Evolutionary conservation across 2,797 vertebrate genomes (phyloP), one percentile per base, ranked within the genome.

Genomic region (Melanotaenia nigrans): DNA sequence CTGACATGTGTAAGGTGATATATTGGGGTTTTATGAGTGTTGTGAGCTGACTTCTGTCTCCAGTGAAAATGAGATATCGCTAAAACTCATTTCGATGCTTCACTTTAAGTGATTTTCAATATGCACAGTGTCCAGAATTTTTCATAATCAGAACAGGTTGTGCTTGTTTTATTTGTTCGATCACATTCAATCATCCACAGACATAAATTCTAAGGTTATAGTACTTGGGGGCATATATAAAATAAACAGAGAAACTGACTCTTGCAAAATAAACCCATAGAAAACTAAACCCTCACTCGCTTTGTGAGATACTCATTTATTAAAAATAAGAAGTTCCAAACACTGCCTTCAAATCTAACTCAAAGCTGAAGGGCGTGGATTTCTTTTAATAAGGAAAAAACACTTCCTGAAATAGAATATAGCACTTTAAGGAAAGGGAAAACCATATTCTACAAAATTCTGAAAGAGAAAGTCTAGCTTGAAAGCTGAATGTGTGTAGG

Each of bases 51-150:
- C 86, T 90, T 90, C 79, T 92, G 85, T 85, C 87, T 90, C 88
- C 87, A 75, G 87, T 86, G 88, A 90, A 93, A 93, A 93, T 89
- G 89, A 91, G 87, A 92, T 89, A 91, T 92, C 86, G 78, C 82
- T 90, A 80, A 89, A 93, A 90, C 78, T 85, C 78, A 87, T 86
- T 89, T 86, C 90, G 87, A 87, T 82, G 85, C 72, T 64, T 77
- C 85, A 87, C 84, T 92, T 89, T 89, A 93, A 90, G 87, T 92
- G 86, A 93, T 93, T 93, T 93, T 87, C 92, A 93, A 94, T 89
- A 84, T 82, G 84, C 79, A 87, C 77, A 74, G 64, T 86, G 83
- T 82, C 79, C 79, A 40, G 74, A 68, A 85, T 87, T 90, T 81
- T 76, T 77, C 83, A 85, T 87, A 92, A 90, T 86, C 88, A 85